A percentile compares a stretch with the other conserved stretches of the same genome.
Conservation (phyloP, 2,113 vertebrate species). For the Bubo blakistoni region DNA sequence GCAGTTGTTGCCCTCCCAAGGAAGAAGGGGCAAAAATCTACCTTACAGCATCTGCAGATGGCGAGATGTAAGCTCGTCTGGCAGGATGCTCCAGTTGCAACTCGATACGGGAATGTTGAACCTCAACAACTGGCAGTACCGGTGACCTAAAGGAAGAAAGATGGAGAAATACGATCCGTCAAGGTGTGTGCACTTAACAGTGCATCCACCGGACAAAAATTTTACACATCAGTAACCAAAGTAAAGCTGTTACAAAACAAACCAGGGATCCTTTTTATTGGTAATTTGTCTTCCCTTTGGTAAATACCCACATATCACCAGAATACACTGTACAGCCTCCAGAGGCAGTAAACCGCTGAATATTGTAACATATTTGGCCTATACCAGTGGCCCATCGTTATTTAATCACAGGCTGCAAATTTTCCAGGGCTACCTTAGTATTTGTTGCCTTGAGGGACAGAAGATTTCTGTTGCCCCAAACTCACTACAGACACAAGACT, state of each 20-base stretch:
- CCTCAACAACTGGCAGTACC: neutral
- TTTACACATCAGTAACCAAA: neutral
- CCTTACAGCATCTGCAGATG: neutral
- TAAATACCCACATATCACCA: neutral
- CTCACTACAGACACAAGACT: accelerated
- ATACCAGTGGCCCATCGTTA: neutral
- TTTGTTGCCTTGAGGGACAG: neutral
- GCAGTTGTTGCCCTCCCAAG: neutral
- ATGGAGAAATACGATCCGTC: neutral
- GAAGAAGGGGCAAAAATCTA: neutral
- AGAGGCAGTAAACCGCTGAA: neutral
- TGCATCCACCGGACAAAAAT: neutral
- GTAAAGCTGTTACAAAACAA: neutral
- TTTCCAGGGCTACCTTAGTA: neutral
- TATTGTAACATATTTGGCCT: neutral
- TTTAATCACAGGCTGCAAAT: neutral
- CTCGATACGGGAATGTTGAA: accelerated
- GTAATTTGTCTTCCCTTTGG: neutral
- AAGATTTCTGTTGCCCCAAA: neutral
- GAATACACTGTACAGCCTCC: neutral
- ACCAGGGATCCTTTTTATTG: neutral
- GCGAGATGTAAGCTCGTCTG: neutral
- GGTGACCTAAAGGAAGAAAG: neutral
- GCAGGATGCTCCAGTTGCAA: neutral
- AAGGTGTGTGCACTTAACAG: neutral